Evolutionary conservation across 1,140 invertebrate species (phyloP).

Genomic region (Lepidostoma basale): DNA sequence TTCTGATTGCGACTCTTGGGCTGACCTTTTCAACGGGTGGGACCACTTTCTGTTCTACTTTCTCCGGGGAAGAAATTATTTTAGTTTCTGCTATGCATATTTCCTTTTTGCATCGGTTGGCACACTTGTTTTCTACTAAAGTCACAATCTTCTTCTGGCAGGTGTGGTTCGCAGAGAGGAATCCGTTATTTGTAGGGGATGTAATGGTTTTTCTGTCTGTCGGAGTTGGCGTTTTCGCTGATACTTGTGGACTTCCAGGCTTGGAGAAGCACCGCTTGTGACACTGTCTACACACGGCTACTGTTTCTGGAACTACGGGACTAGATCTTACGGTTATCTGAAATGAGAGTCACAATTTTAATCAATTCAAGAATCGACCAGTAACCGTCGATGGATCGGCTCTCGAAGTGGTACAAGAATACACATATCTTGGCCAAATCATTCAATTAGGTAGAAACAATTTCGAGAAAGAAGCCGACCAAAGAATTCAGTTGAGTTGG

Average conservation of each 20-base stretch:
- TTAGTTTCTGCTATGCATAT: constrained; percentile 35
- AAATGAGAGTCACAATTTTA: constrained; percentile 37
- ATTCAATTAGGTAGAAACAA: too few relatives aligned
- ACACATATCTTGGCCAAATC: too few relatives aligned
- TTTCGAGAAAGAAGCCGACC: too few relatives aligned
- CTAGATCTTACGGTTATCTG: constrained; percentile 74
- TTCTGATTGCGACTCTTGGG: constrained; percentile 32
- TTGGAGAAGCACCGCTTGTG: constrained; percentile 72
- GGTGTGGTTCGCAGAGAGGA: constrained; percentile 7
- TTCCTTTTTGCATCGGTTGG: constrained; percentile 33
- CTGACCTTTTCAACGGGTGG: constrained; percentile 9
- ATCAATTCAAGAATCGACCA: too few relatives aligned
- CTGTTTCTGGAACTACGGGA: constrained; percentile 67
- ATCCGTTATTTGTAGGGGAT: constrained; percentile 26
- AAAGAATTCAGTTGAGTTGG: too few relatives aligned
- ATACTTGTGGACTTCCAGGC: constrained; percentile 55
- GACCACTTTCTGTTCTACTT: constrained; percentile 10
- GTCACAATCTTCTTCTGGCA: constrained; percentile 36
- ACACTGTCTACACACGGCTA: constrained; percentile 73
- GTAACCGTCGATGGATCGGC: too few relatives aligned
- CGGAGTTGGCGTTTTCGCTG: constrained; percentile 29
- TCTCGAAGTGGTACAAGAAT: too few relatives aligned
- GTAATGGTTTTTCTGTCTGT: constrained; percentile 26
- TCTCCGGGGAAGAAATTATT: constrained; percentile 32
- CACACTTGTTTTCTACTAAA: constrained; percentile 18